Percentiles rank a stretch among this genome's conserved stretches.
Conservation (phyloP, 2,888 invertebrate genomes). For the Dichetophora obliterata region DNA sequence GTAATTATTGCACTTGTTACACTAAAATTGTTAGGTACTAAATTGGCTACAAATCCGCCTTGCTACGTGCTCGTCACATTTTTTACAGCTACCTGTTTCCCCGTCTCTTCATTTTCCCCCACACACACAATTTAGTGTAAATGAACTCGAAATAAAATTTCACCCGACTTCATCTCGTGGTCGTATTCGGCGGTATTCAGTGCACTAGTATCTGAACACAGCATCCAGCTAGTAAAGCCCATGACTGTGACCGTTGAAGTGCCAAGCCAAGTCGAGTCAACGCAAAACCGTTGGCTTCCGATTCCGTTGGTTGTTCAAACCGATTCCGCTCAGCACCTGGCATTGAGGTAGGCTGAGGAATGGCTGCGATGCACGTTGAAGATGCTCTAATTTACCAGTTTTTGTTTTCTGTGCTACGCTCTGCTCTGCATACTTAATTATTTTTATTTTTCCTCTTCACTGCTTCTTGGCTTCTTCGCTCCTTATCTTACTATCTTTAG, state of each 20-base stretch:
- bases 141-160: conserved; percentile 39
- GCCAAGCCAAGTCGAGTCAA: conserved; percentile 3
- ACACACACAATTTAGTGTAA: conserved; percentile 21
- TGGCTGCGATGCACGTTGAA: not conserved
- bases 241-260: conserved; percentile 25
- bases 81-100: not conserved
- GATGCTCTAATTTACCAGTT: conserved; percentile 42
- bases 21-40: conserved; percentile 17
- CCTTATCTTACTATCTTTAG: not conserved
- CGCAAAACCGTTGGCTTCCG: conserved; percentile 17
- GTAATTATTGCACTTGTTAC: conserved; percentile 29
- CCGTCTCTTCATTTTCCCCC: not conserved
- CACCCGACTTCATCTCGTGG: not conserved
- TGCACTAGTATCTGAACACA: not conserved
- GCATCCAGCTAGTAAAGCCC: not conserved
- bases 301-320: not conserved
- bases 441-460: not conserved
- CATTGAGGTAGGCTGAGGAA: not conserved
- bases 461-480: not conserved
- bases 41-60: conserved; percentile 3
- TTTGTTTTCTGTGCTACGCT: not conserved
- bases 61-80: not conserved
- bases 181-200: not conserved
- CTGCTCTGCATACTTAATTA: conserved; percentile 19
- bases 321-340: not conserved